Conservation (phyloP, 2,113 vertebrate genomes). For the Vimba vimba region DNA sequence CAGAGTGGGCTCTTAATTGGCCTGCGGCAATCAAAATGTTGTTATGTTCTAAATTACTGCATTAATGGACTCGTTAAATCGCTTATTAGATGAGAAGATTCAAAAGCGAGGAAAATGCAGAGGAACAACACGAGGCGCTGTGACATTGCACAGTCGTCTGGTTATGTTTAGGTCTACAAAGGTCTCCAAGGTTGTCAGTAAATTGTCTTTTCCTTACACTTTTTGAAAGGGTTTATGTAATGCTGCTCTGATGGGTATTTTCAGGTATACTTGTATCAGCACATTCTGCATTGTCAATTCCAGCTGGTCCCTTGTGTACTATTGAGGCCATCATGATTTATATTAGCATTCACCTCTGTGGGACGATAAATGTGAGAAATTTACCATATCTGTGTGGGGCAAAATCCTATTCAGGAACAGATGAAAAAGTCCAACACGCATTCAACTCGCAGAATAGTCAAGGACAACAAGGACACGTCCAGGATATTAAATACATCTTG, state of each 20-base stretch:
- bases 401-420: neutral
- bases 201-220: neutral
- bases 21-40: constrained; percentile 78
- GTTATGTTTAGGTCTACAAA: constrained; percentile 27
- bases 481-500: neutral
- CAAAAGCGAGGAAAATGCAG: constrained; percentile 73
- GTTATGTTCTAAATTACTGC: constrained; percentile 77
- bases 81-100: constrained; percentile 76
- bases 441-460: neutral
- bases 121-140: constrained; percentile 28
- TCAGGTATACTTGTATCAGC: constrained; percentile 6
- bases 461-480: neutral
- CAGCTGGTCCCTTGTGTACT: constrained; percentile 1
- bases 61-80: constrained; percentile 78
- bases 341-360: constrained; percentile 12
- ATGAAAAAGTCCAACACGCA: neutral
- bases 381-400: neutral
- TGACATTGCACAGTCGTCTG: constrained; percentile 60
- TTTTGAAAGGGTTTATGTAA: constrained; percentile 20
- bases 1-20: constrained; percentile 77
- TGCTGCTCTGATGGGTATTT: constrained; percentile 3
- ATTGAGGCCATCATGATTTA: constrained; percentile 40
- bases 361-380: constrained; percentile 35
- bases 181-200: constrained; percentile 1
- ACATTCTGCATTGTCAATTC: constrained; percentile 22